Percentiles rank a stretch among this genome's conserved stretches.
Conservation (phyloP, 2,113 vertebrate genomes). For the Rhodinocichla rosea region DNA sequence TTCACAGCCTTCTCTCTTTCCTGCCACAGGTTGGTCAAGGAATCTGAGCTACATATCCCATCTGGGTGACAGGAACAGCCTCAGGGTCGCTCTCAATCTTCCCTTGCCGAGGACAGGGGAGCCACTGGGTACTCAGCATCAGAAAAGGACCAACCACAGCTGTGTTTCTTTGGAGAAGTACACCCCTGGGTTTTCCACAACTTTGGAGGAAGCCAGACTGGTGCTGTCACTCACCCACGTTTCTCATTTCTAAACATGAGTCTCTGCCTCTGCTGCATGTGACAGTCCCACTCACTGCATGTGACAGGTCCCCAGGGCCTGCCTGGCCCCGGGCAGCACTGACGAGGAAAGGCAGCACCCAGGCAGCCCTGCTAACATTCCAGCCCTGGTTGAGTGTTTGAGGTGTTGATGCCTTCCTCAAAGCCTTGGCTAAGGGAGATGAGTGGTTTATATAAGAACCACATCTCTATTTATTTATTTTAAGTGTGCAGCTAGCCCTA, state of each 20-base stretch:
- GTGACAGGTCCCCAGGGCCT: fast-evolving
- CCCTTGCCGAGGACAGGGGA: fast-evolving
- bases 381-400: neutral
- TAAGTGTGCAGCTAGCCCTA: neutral
- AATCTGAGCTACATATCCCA: neutral
- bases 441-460: neutral
- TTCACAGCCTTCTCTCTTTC: neutral
- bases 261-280: neutral
- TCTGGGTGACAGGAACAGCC: neutral
- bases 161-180: neutral
- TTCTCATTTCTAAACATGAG: neutral
- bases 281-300: neutral
- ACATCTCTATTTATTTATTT: neutral
- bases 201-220: neutral
- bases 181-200: neutral
- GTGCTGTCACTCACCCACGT: neutral
- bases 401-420: neutral
- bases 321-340: neutral
- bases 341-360: neutral
- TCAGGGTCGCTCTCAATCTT: neutral
- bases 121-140: neutral
- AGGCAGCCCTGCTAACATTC: neutral
- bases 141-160: neutral
- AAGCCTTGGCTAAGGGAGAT: neutral
- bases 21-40: neutral